Percentiles rank a stretch among this genome's conserved stretches.
These are phyloP conservation scores for Embidobia sp. DNA, from an alignment of 2,888 invertebrate genomes.

Conservation along the genomic window DNA sequence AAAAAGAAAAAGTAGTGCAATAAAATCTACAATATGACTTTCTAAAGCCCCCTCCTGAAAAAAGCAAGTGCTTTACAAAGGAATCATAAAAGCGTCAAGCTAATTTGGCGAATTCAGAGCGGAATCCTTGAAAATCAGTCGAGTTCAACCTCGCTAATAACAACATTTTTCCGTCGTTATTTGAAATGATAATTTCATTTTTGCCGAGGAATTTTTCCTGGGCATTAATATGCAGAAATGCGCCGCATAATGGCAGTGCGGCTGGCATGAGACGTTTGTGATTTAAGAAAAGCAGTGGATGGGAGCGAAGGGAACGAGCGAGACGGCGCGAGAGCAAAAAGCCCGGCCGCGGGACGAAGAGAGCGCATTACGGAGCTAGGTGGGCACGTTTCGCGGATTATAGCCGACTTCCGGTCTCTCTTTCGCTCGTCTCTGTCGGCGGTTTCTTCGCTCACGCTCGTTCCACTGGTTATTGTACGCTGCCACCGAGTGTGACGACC, in stretches of 20 bases:
- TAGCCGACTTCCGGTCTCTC: constrained; percentile 68
- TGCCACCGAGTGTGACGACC: constrained; percentile 78
- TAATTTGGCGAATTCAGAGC: too few species aligned
- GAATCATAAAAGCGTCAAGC: too few species aligned
- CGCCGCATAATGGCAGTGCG: constrained; percentile 43
- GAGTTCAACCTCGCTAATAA: constrained; percentile 25
- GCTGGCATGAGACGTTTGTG: constrained; percentile 46
- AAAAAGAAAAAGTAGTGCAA: too few species aligned
- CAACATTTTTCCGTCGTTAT: constrained; percentile 39
- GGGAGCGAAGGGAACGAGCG: constrained; percentile 28
- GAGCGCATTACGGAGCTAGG: constrained; percentile 58
- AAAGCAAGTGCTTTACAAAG: too few species aligned
- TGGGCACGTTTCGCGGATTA: constrained; percentile 68
- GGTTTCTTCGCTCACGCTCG: constrained; percentile 66
- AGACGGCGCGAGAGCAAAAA: constrained; percentile 6
- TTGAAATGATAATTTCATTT: constrained; percentile 58
- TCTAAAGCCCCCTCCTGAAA: too few species aligned
- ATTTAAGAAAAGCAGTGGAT: constrained; percentile 47
- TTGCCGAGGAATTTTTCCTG: constrained; percentile 54
- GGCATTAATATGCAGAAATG: constrained; percentile 56
- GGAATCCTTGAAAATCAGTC: constrained; percentile 8
- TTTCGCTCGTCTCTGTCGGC: constrained; percentile 54
- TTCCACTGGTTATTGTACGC: constrained; percentile 76
- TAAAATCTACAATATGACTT: too few species aligned
- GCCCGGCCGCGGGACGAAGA: background rate